phyloP scores from a whole-genome alignment of 30 jellyfish, hydroid and myxozoan genomes.

The Cassiopea andromeda region DNA sequence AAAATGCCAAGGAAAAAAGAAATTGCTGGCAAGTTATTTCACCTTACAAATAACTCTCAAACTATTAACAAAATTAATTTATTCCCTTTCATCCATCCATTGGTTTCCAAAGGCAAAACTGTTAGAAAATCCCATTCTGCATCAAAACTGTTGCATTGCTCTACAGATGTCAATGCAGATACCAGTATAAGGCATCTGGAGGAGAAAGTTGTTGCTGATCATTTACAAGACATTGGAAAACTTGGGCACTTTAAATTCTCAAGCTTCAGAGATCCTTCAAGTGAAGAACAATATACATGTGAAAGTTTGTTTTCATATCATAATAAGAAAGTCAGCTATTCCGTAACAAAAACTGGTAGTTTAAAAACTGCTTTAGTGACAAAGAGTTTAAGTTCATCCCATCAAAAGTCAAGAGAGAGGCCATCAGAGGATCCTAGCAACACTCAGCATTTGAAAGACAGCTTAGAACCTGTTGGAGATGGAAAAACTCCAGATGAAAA shows the following conservation, averaged over 20 bases:
- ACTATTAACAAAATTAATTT: conserved; percentile 16
- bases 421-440: not conserved
- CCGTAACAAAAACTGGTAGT: not conserved
- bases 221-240: conserved; percentile 11
- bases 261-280: not conserved
- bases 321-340: not conserved
- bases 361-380: not conserved
- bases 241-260: not conserved
- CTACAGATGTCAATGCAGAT: conserved; percentile 10
- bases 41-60: conserved; percentile 10
- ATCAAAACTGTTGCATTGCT: conserved; percentile 1
- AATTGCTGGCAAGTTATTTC: conserved; percentile 13
- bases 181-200: not conserved
- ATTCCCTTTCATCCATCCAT: conserved; percentile 25
- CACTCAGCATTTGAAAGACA: too few species aligned
- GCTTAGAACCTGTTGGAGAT: too few species aligned
- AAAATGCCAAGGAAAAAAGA: conserved; percentile 19
- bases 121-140: not conserved
- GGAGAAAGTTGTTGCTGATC: conserved; percentile 28
- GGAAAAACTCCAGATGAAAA: too few species aligned
- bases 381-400: conserved; percentile 16
- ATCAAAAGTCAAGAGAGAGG: not conserved
- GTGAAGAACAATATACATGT: conserved; percentile 38
- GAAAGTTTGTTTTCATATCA: conserved; percentile 20
- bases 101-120: not conserved